phyloP scores from a whole-genome alignment of 1,140 invertebrate species.

The Drosophila sechellia region DNA sequence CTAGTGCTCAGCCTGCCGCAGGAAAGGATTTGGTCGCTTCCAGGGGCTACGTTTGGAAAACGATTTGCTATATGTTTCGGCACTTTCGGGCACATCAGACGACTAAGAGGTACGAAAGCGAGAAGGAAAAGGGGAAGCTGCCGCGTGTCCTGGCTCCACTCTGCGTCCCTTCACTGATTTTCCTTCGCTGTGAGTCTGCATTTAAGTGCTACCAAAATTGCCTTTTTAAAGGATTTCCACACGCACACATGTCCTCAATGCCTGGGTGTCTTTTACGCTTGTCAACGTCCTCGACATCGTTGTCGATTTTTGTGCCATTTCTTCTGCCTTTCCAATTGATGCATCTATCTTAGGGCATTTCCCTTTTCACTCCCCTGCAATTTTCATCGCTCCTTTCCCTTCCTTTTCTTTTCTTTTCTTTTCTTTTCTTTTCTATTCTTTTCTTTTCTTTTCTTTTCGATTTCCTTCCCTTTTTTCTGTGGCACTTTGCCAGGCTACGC shows the following conservation, averaged over 20 bases:
- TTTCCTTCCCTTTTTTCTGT: slow-evolving; percentile 13
- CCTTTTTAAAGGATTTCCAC: slow-evolving; percentile 80
- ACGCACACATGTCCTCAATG: slow-evolving; percentile 52
- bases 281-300: slow-evolving; percentile 68
- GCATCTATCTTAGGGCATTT: slow-evolving; percentile 68
- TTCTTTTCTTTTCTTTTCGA: background rate
- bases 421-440: background rate
- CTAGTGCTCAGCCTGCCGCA: background rate
- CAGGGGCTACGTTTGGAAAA: too few species aligned
- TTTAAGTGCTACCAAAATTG: slow-evolving; percentile 81
- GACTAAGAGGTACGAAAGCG: background rate
- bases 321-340: slow-evolving; percentile 74
- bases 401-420: background rate
- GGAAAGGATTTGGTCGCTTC: background rate
- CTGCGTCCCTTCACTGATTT: slow-evolving; percentile 36
- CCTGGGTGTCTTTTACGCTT: slow-evolving; percentile 70
- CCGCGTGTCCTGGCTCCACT: slow-evolving; percentile 46
- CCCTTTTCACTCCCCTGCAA: slow-evolving; percentile 36
- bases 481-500: slow-evolving; percentile 60
- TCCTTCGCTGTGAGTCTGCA: slow-evolving; percentile 62
- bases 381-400: slow-evolving; percentile 9
- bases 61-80: too few species aligned
- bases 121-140: background rate
- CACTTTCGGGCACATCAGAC: too few species aligned
- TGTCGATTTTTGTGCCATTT: slow-evolving; percentile 62